Evolutionary conservation across 2,888 invertebrate species (phyloP), one percentile per base, ranked within the genome.

Genomic region (Nomada ferruginata): DNA sequence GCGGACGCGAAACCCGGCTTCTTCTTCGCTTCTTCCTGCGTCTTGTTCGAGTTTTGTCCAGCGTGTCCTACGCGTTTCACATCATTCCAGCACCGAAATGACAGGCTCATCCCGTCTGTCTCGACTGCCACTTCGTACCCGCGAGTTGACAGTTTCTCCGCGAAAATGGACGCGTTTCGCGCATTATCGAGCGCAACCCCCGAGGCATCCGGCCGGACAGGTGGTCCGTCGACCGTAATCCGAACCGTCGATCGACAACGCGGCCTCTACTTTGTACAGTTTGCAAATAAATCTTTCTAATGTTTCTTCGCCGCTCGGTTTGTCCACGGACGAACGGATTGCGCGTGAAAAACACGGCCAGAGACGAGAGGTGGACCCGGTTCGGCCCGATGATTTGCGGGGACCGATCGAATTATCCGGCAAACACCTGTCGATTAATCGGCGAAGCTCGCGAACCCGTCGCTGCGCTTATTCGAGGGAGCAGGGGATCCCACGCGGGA

Each of bases 61-160:
- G 47, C 63, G 13, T 13, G n/a, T 23, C 11, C 50, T 15, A 44
- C 73, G 47, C 26, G 36, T 29, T n/a, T n/a, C 26, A 11, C 15
- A 15, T 57, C 47, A 23, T 71, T 50, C 47, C 44, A 29, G 61
- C 53, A 61, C 61, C 36, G 69, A 20, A 42, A 71, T 26, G 68
- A 63, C 55, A 50, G 63, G 55, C 74, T 70, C 36, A 7, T 13
- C 15, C 15, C 47, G 69, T 74, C 70, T 52, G 66, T 66, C 47
- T 76, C 68, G 63, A 80, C 78, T 64, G 78, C 72, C 80, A 78
- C 57, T 78, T 80, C 72, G 44, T 68, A 72, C 63, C 55, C 47
- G 50, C 53, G 53, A 63, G 60, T 63, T 18, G 50, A 70, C 60
- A 70, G 70, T 60, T 44, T 66, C 60, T n/a, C 20, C 50, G 52